Percentiles rank a stretch among this genome's conserved stretches.
These are phyloP conservation scores for Cacoxenus indagator DNA, from an alignment of 2,888 invertebrate genomes.

Conservation along the genomic window DNA sequence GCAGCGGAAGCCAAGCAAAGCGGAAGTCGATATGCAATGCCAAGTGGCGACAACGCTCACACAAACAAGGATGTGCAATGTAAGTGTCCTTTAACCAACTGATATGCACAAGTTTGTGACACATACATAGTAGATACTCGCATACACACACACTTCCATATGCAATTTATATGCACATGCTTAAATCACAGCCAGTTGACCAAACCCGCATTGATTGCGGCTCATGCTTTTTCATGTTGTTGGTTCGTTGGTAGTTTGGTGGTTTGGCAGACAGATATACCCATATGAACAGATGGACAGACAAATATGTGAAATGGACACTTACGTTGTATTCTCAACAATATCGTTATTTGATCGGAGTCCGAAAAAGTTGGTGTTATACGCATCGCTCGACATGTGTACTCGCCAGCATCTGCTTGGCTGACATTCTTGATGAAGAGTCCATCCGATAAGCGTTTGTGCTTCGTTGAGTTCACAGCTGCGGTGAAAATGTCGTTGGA, in stretches of 20 bases:
- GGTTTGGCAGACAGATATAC: no score
- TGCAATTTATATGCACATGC: not conserved
- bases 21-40: not conserved
- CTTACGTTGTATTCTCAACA: constrained; percentile 75
- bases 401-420: constrained; percentile 73
- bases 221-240: not conserved
- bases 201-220: constrained; percentile 5
- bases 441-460: constrained; percentile 72
- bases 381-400: constrained; percentile 75
- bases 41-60: not conserved
- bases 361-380: constrained; percentile 72
- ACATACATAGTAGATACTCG: not conserved
- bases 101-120: constrained; percentile 5
- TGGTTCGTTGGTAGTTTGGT: not conserved
- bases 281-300: no score
- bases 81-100: not conserved
- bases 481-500: constrained; percentile 20
- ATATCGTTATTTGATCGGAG: constrained; percentile 73
- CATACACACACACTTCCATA: not conserved
- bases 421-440: constrained; percentile 74
- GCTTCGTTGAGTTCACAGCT: constrained; percentile 70
- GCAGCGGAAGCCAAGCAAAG: constrained; percentile 2
- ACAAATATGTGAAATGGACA: no score
- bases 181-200: not conserved
- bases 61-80: no score